phyloP scores from a whole-genome alignment of 2,888 invertebrate genomes.

The Diplolepis rosae region DNA sequence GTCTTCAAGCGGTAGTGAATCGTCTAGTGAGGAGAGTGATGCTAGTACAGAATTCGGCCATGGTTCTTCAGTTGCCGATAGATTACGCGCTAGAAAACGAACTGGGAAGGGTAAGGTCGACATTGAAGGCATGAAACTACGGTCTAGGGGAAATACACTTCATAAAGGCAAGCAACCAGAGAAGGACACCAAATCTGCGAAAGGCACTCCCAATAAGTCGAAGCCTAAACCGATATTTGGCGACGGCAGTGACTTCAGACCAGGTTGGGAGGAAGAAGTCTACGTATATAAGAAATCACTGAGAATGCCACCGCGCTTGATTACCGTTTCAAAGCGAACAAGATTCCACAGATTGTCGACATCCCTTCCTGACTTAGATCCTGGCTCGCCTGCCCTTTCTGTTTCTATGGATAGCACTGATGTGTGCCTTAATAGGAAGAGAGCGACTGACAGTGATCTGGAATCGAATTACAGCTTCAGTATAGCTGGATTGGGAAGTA shows the following conservation, averaged over 20 bases:
- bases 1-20: constrained; percentile 67
- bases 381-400: constrained; percentile 82
- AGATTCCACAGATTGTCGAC: constrained; percentile 82
- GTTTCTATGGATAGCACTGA: constrained; percentile 77
- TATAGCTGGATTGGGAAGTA: constrained; percentile 73
- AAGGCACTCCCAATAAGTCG: constrained; percentile 53
- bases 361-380: constrained; percentile 86
- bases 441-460: constrained; percentile 78
- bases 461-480: constrained; percentile 82
- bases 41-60: constrained; percentile 57
- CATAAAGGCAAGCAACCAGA: constrained; percentile 60
- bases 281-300: constrained; percentile 88
- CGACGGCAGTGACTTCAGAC: constrained; percentile 83
- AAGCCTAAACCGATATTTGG: constrained; percentile 79
- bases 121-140: constrained; percentile 65
- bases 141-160: constrained; percentile 65
- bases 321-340: constrained; percentile 85
- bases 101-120: constrained; percentile 54
- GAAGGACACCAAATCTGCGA: constrained; percentile 67
- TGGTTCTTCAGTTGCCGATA: constrained; percentile 66
- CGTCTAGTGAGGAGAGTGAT: constrained; percentile 65
- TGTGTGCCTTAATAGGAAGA: constrained; percentile 64
- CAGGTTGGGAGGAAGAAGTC: constrained; percentile 89
- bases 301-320: constrained; percentile 87
- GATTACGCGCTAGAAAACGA: constrained; percentile 67